Percentiles rank a stretch among this genome's conserved stretches.
phyloP scores from a whole-genome alignment of 2,888 invertebrate species.

The Epirrita christyi region DNA sequence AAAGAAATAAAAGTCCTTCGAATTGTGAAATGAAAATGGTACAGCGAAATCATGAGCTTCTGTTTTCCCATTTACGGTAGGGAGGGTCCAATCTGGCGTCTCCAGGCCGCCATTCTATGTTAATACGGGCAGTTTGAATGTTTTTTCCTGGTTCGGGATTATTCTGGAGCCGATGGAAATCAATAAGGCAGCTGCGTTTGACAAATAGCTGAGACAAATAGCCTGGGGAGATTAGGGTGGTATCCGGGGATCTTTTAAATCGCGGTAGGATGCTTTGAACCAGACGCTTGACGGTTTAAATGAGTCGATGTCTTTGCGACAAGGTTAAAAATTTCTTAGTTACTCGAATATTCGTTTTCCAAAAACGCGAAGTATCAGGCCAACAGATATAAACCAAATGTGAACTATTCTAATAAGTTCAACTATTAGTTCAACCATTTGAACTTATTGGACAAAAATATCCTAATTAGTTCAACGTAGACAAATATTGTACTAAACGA shows the following conservation, averaged over 20 bases:
- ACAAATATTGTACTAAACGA: too few species aligned
- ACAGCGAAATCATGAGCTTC: conserved; percentile 43
- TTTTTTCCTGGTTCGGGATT: conserved; percentile 30
- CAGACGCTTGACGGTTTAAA: neutral
- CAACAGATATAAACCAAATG: too few species aligned
- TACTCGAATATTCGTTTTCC: too few species aligned
- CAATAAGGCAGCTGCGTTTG: conserved; percentile 45
- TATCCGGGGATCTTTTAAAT: conserved; percentile 28
- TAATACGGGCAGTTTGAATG: conserved; percentile 21
- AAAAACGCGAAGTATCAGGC: too few species aligned
- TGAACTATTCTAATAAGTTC: too few species aligned
- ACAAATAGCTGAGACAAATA: conserved; percentile 44
- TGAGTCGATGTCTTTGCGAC: neutral
- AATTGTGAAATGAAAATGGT: conserved; percentile 43
- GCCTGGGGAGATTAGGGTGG: conserved; percentile 15
- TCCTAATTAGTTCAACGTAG: too few species aligned
- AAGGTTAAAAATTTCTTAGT: too few species aligned
- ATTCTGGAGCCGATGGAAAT: conserved; percentile 30
- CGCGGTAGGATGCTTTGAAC: conserved; percentile 7
- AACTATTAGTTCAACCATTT: too few species aligned
- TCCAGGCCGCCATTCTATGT: conserved; percentile 30
- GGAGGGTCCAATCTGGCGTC: conserved; percentile 49
- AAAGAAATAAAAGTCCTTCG: neutral
- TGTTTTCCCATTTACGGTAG: conserved; percentile 50
- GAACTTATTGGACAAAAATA: too few species aligned